Evolutionary conservation across 2,797 vertebrate genomes (phyloP).

Genomic region (Cheirogaleus major): DNA sequence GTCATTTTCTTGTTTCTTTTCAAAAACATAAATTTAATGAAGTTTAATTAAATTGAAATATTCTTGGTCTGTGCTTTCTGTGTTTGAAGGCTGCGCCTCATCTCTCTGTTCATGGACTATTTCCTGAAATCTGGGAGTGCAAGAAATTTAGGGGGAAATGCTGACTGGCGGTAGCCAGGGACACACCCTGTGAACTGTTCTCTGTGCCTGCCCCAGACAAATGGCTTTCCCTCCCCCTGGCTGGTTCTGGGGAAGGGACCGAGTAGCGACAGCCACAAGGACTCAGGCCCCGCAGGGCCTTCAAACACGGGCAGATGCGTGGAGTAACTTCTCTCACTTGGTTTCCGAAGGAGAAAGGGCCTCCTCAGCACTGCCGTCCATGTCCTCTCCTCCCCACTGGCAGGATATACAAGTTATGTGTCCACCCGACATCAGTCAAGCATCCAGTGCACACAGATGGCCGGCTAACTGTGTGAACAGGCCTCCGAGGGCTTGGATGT

Average conservation of each 20-base stretch:
- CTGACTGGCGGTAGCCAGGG: background rate
- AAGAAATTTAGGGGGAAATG: background rate
- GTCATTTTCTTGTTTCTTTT: slow-evolving; percentile 19
- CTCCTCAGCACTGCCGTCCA: background rate
- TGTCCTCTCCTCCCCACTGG: background rate
- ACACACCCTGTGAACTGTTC: background rate
- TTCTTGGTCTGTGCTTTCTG: background rate
- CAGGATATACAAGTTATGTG: background rate
- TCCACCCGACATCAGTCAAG: background rate
- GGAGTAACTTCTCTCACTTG: background rate
- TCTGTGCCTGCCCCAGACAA: background rate
- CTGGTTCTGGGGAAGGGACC: background rate
- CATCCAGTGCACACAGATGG: background rate
- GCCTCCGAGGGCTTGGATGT: background rate
- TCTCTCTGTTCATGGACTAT: background rate
- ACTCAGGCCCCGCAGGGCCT: background rate
- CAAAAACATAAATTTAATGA: slow-evolving; percentile 37
- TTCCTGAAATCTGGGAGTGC: background rate
- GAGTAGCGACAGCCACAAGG: background rate
- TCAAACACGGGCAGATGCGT: no score
- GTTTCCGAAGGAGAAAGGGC: background rate
- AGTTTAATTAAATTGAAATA: slow-evolving; percentile 3
- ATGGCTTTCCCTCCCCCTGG: background rate
- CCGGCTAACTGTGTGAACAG: background rate
- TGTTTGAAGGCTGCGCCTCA: background rate